These are phyloP conservation scores for Phyllotis vaccarum DNA, from an alignment of 2,797 vertebrate species.

Conservation along the genomic window DNA sequence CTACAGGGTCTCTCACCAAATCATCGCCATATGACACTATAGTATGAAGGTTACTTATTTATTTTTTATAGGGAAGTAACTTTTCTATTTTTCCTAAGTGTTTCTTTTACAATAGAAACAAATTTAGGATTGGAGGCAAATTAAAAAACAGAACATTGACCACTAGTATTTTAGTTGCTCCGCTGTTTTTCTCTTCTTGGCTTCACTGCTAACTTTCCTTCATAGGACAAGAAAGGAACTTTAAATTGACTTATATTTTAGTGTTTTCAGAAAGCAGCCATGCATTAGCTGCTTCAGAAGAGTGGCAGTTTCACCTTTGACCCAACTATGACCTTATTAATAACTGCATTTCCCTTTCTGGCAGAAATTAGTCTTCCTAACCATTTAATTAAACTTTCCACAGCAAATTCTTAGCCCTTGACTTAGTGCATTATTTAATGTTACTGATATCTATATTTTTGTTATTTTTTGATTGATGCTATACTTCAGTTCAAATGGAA, in stretches of 20 bases:
- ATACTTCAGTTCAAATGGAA: conserved; percentile 45
- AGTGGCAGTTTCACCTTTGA: background rate
- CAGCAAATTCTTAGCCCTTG: conserved; percentile 13
- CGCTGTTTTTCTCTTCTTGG: conserved; percentile 19
- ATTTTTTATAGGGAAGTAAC: background rate
- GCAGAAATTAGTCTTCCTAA: background rate
- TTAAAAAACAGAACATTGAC: background rate
- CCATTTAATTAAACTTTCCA: conserved; percentile 61
- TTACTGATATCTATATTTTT: background rate
- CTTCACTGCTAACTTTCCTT: background rate
- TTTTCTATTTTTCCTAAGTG: background rate
- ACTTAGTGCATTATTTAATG: conserved; percentile 42
- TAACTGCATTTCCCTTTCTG: background rate
- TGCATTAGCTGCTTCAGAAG: conserved; percentile 7
- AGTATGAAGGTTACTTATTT: background rate
- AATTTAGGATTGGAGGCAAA: background rate
- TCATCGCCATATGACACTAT: background rate
- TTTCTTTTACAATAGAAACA: conserved; percentile 7
- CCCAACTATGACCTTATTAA: conserved; percentile 42
- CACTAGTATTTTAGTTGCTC: background rate
- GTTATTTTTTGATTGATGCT: conserved; percentile 19
- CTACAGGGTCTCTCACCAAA: background rate
- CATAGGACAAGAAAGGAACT: background rate
- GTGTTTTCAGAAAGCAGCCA: conserved; percentile 28
- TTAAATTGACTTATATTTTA: conserved; percentile 7